phyloP scores from a whole-genome alignment of 2,888 invertebrate species.

The Sphinx pinastri region DNA sequence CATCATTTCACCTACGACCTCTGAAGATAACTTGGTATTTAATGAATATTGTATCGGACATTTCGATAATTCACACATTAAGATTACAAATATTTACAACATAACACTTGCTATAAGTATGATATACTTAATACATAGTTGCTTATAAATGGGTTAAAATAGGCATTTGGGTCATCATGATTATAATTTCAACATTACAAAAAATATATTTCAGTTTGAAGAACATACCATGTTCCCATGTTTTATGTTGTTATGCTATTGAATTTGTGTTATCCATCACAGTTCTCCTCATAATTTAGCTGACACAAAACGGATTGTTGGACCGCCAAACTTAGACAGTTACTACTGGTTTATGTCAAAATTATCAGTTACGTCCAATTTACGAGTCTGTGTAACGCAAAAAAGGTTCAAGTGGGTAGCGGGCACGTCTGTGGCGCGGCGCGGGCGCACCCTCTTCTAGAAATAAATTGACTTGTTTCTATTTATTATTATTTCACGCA shows the following conservation, averaged over 20 bases:
- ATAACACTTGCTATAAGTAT: constrained; percentile 34
- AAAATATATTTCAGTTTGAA: neutral
- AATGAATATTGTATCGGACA: constrained; percentile 70
- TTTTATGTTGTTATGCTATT: neutral
- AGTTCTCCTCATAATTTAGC: constrained; percentile 47
- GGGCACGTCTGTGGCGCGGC: constrained; percentile 54
- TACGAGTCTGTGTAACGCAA: constrained; percentile 68
- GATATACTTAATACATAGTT: neutral
- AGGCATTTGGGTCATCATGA: no score
- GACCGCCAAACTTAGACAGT: constrained; percentile 66
- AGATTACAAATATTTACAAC: constrained; percentile 37
- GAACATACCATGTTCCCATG: neutral
- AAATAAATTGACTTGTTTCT: constrained; percentile 78
- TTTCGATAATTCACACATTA: constrained; percentile 56
- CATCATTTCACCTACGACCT: constrained; percentile 59
- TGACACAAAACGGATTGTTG: constrained; percentile 72
- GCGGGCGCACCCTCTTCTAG: constrained; percentile 54
- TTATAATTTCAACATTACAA: no score
- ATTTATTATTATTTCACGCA: constrained; percentile 64
- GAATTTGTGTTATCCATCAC: constrained; percentile 61
- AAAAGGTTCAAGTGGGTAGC: constrained; percentile 70
- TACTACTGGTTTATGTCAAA: constrained; percentile 80
- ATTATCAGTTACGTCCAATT: constrained; percentile 78
- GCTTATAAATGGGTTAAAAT: neutral
- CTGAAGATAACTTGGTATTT: constrained; percentile 62